Evolutionary conservation across 2,888 invertebrate species (phyloP), one percentile per base, ranked within the genome.

Genomic region (Parnassius glacialis): DNA sequence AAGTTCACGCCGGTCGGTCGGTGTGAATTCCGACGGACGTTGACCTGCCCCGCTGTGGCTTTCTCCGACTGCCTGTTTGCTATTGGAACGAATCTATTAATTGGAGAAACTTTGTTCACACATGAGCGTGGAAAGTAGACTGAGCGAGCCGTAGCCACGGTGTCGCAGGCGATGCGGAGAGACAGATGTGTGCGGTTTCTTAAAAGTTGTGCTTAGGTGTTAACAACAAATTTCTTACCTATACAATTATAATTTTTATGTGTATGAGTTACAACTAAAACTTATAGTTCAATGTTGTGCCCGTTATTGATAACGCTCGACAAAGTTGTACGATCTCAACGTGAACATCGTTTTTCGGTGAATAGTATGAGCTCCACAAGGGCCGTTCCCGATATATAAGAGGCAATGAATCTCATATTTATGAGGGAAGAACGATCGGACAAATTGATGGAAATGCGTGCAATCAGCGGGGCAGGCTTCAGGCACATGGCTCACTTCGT

Each of bases 1-100:
- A 87, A 87, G 90, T 87, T 85, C 83, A 87, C 83, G 84, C 79
- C 87, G 84, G 84, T 80, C 80, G 87, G 81, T 71, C 84, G 80
- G 80, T 84, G 86, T 86, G 82, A 85, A 86, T 87, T 87, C 89
- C 81, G 74, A 75, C 86, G 90, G 90, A 81, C 90, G 75, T 87
- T 89, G 89, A 90, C 90, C 89, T 82, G 74, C 78, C 79, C 81
- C 80, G 74, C 77, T 83, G 79, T 81, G 84, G 88, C 89, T 90
- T 90, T 90, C 90, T 88, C 90, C 84, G 78, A 75, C 84, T 83
- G 81, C 84, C 82, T 87, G 84, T 87, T 89, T 88, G 85, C 90
- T 88, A 90, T 90, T 90, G 90, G 90, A 91, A 91, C 90, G 89
- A 91, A 90, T 90, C 90, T 90, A 90, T 90, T 90, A 90, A 90